Evolutionary conservation across 2,797 vertebrate species (phyloP), one percentile per base, ranked within the genome.

Genomic region (Enteromius viviparus): DNA sequence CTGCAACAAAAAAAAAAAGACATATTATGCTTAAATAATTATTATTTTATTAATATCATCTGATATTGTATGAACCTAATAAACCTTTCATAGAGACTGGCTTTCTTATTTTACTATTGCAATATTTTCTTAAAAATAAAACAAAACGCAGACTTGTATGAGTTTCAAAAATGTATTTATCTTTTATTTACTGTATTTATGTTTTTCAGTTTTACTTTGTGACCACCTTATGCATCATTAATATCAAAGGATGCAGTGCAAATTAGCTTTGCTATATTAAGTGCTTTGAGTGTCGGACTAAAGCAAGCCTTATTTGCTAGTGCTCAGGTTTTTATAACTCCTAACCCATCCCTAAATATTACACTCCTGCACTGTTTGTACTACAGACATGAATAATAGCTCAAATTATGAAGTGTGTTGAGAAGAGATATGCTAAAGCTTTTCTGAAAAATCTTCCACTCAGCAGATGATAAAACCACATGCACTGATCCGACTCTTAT

Each of bases 191-290:
- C 26, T 26, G 26, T 26, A 26, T 26, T 26, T 26, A 26, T 26
- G 26, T 55, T 81, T 84, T 84, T 62, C 21, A 15, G 10, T 68
- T 68, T 51, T 80, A 82, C 23, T 86, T 71, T 65, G 19, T 23
- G 49, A 75, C 40, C 6, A 49, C 76, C 42, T 76, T 29, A n/a
- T 68, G 82, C 65, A 78, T 65, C 51, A 68, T 83, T 85, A 80
- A 80, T 85, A 74, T 79, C 60, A 47, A 51, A 76, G 49, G 64
- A 76, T 62, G 70, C 78, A 71, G 49, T 84, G 47, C 26, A 53
- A 34, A 58, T 76, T 76, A 40, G n/a, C 74, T 76, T 40, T 76
- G 51, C 70, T 53, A 51, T 72, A 74, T 74, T 74, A 32, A 53
- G 17, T 19, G 17, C 47, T 34, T 74, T 51, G 5, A 74, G 34